Evolutionary conservation across 2,888 invertebrate genomes (phyloP), one percentile per base, ranked within the genome.

Genomic region (Troides helena): DNA sequence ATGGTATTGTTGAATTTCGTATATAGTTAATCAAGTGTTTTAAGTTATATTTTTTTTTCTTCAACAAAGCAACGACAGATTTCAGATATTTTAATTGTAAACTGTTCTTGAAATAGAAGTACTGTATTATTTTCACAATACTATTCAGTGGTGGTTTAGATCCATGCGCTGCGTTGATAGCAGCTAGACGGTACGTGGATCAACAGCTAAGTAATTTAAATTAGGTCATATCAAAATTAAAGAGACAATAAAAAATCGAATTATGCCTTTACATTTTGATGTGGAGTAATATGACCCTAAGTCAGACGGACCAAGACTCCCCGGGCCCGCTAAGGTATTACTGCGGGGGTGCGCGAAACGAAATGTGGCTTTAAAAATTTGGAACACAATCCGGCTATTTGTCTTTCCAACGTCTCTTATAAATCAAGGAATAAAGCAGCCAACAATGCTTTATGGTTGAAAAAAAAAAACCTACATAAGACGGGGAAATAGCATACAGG

Each of bases 321-420:
- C 79, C 77, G 75, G 80, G 76, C 83, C 77, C 75, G 78, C 79
- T 83, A 85, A 85, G 84, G 85, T 86, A 86, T 77, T 77, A 78
- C 81, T 77, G 81, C 83, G 85, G 86, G 89, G 89, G 89, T 83
- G 87, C 87, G 92, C 91, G 93, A 94, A 95, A 95, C 93, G 94
- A 95, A 95, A 95, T 95, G 94, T 94, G 95, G 94, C 94, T 94
- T 95, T 95, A 95, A 95, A 95, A 95, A 95, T 95, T 95, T 95
- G 94, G 95, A 94, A 95, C 95, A 95, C 95, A 95, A 95, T 95
- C 95, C 95, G 91, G 93, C 95, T 95, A 95, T 95, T 95, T 95
- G 95, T 95, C 95, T 95, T 95, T 93, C 93, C 92, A 93, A 94
- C 94, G 94, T 94, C 93, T 94, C 93, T 93, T 94, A 95, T 95